These are phyloP conservation scores for Ranitomeya variabilis DNA, from an alignment of 2,113 vertebrate species.

Conservation along the genomic window DNA sequence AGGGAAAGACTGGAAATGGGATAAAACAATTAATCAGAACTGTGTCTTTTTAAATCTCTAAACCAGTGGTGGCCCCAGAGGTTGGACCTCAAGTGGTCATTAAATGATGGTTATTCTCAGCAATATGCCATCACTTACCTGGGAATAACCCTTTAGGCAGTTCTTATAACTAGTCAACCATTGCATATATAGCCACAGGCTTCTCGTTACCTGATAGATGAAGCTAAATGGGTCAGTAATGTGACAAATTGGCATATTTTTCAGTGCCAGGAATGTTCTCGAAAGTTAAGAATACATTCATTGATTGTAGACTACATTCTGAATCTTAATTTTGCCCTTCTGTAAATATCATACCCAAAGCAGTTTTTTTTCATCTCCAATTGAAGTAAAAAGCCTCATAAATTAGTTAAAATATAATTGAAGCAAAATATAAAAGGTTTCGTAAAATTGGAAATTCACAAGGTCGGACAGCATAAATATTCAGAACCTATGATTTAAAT, in stretches of 20 bases:
- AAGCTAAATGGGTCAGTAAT: conserved; percentile 46
- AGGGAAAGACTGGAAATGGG: too few relatives aligned
- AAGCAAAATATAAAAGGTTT: conserved; percentile 51
- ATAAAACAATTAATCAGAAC: too few relatives aligned
- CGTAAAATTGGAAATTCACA: conserved; percentile 51
- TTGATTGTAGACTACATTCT: conserved; percentile 28
- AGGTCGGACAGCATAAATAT: conserved; percentile 53
- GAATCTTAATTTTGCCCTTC: conserved; percentile 33
- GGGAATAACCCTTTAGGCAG: background rate
- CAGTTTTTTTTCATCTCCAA: conserved; percentile 10
- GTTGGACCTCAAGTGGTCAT: too few relatives aligned
- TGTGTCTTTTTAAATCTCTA: too few relatives aligned
- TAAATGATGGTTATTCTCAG: too few relatives aligned
- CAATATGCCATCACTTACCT: too few relatives aligned
- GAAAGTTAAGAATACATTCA: conserved; percentile 34
- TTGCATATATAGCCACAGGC: conserved; percentile 46
- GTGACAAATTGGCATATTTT: conserved; percentile 43
- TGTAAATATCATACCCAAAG: conserved; percentile 31
- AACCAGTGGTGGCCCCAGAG: too few relatives aligned
- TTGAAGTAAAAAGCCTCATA: conserved; percentile 40
- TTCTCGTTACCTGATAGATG: conserved; percentile 50
- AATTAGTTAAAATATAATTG: conserved; percentile 47
- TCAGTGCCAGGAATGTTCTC: conserved; percentile 21
- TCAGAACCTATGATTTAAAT: conserved; percentile 52
- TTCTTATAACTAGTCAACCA: conserved; percentile 31